Evolutionary conservation across 2,888 invertebrate species (phyloP), one percentile per base, ranked within the genome.

Genomic region (Lissocephala sabroskyi): DNA sequence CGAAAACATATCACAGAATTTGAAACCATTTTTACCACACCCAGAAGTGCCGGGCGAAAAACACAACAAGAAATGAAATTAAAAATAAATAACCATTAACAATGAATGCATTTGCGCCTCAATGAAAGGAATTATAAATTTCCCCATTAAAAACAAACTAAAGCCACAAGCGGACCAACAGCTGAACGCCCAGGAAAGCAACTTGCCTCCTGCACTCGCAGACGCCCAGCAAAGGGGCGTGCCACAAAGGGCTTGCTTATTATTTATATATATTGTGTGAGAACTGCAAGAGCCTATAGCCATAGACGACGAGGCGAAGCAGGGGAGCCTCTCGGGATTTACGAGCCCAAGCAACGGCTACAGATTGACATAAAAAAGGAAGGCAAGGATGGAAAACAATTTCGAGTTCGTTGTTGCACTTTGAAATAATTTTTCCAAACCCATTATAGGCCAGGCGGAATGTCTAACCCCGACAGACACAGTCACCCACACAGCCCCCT

Each of bases 201-300:
- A 17, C 45, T 32, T 5, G 18, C 10, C 35, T 30, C 7, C 36
- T 13, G 17, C 32, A 41, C 45, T 42, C 28, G 18, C n/a, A n/a
- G n/a, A n/a, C n/a, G 54, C n/a, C 28, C 46, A 42, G 65, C 50
- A 58, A 52, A 23, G 16, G 51, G 71, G 66, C 51, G 75, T 70
- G 53, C 11, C 28, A 44, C 50, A 47, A 47, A 52, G 45, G 11
- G 35, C 47, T 52, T 53, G 47, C 55, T 64, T 65, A 62, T 67
- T 75, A 68, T 75, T 67, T 75, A 71, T n/a, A n/a, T n/a, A n/a
- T 71, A 54, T 61, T 45, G 45, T 36, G 13, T 62, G 45, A 18
- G 45, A n/a, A n/a, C 29, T 49, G 35, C 32, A 51, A 42, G 50
- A 48, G 64, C 76, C 75, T 61, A 63, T 63, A 41, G 44, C n/a